Evolutionary conservation across 2,797 vertebrate species (phyloP).

Genomic region (Allobates femoralis): DNA sequence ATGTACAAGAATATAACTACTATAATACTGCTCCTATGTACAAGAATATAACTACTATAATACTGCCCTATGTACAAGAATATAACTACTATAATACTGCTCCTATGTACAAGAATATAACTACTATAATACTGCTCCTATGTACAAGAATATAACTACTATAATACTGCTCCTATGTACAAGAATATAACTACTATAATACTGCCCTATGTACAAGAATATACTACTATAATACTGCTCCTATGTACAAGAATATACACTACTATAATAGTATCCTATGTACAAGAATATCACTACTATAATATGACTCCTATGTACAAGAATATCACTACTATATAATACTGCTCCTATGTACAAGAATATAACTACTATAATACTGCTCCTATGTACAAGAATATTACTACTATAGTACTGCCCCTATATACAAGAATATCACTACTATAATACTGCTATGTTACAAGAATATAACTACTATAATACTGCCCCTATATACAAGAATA

Average conservation of each 20-base stretch:
- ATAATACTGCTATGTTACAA: no score
- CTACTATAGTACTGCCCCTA: background rate
- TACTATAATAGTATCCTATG: background rate
- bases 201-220: background rate
- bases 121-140: conserved; percentile 10
- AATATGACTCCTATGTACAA: background rate
- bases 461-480: no score
- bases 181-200: no score
- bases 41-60: conserved; percentile 7
- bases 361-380: background rate
- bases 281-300: conserved; percentile 14
- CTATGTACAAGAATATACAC: background rate
- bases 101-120: no score
- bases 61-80: no score
- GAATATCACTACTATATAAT: conserved; percentile 13
- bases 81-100: no score
- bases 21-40: conserved; percentile 7
- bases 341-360: conserved; percentile 1
- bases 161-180: background rate
- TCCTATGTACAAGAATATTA: background rate
- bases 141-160: conserved; percentile 14
- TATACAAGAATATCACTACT: conserved; percentile 4
- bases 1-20: conserved; percentile 9
- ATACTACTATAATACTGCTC: background rate
- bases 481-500: no score